Evolutionary conservation across 2,113 vertebrate genomes (phyloP).

Genomic region (Cochlearius cochlearius): DNA sequence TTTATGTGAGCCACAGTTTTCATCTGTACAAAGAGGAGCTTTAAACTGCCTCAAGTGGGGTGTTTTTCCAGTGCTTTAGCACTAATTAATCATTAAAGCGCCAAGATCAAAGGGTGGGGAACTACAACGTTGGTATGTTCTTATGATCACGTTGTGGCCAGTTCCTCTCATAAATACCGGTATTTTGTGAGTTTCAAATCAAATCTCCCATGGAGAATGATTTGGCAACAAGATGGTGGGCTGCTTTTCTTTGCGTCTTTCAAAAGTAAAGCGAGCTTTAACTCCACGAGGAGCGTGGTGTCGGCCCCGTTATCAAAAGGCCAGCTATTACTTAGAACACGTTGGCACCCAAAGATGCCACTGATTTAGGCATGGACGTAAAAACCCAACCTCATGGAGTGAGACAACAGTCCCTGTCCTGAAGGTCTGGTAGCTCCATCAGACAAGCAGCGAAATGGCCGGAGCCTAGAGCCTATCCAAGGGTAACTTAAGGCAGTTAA

Average conservation of each 20-base stretch:
- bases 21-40: slow-evolving; percentile 49
- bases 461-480: not conserved
- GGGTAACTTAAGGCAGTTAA: not conserved
- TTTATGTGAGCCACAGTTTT: slow-evolving; percentile 43
- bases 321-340: not conserved
- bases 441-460: not conserved
- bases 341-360: not conserved
- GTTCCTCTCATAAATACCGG: slow-evolving; percentile 7
- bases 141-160: not conserved
- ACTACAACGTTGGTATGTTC: not conserved
- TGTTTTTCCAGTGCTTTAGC: slow-evolving; percentile 45
- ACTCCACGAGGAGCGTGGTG: not conserved
- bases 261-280: not conserved
- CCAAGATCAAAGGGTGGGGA: slow-evolving; percentile 44
- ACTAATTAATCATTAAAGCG: slow-evolving; percentile 52
- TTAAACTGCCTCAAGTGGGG: slow-evolving; percentile 46
- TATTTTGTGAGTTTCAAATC: not conserved
- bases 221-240: not conserved
- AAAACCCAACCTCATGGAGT: not conserved
- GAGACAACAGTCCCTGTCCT: not conserved
- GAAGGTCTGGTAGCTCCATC: not conserved
- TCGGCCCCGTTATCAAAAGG: not conserved
- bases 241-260: not conserved
- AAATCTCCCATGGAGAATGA: not conserved
- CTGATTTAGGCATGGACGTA: not conserved